A percentile compares a stretch with the other conserved stretches of the same genome.
Conservation (phyloP, 2,113 vertebrate species). For the Ciconia boyciana region DNA sequence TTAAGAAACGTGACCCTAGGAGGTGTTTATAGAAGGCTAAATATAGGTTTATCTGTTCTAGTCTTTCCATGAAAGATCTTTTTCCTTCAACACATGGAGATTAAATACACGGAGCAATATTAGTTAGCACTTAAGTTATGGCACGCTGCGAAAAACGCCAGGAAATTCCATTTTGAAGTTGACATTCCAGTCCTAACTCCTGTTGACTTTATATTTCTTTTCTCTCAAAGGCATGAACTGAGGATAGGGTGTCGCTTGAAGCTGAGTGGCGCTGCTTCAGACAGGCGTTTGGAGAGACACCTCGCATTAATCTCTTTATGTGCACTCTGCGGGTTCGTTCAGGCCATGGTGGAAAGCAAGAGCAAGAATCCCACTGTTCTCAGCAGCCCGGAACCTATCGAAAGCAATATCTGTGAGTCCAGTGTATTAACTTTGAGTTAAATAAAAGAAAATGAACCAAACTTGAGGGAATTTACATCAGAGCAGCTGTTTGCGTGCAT, state of each 20-base stretch:
- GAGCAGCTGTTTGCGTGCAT: conserved; percentile 23
- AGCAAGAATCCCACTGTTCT: not conserved
- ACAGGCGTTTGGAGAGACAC: not conserved
- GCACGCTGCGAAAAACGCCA: not conserved
- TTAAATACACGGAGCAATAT: conserved; percentile 27
- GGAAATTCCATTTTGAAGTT: conserved; percentile 29
- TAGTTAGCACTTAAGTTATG: conserved; percentile 46
- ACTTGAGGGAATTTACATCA: conserved; percentile 33
- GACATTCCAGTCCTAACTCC: not conserved
- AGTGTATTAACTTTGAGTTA: not conserved
- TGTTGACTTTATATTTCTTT: conserved; percentile 26
- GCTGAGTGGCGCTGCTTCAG: not conserved
- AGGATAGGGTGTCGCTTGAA: not conserved
- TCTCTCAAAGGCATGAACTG: not conserved
- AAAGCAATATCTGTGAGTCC: not conserved
- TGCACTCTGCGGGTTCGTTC: not conserved
- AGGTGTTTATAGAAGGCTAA: conserved; percentile 61
- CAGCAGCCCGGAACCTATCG: not conserved
- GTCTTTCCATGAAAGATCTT: conserved; percentile 63
- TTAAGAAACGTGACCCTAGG: conserved; percentile 36
- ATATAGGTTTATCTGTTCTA: conserved; percentile 61
- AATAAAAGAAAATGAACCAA: not conserved
- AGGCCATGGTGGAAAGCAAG: not conserved
- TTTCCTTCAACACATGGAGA: conserved; percentile 52
- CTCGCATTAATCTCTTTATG: not conserved